These are phyloP conservation scores for Sterrhoptilus dennistouni DNA, from an alignment of 2,113 vertebrate species.

Conservation along the genomic window DNA sequence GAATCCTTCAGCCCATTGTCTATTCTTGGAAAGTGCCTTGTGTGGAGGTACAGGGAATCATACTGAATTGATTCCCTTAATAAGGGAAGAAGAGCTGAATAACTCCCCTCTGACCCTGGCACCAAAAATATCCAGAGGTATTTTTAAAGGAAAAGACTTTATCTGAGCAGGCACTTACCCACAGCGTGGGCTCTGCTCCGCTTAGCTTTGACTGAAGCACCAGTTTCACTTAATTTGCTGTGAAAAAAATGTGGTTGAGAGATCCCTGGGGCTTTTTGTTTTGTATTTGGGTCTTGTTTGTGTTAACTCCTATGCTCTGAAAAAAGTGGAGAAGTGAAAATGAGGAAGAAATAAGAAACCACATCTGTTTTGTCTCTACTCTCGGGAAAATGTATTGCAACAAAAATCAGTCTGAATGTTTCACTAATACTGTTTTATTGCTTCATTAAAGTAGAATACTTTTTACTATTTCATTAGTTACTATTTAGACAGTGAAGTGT, in stretches of 20 bases:
- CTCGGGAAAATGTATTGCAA: neutral
- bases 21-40: neutral
- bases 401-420: neutral
- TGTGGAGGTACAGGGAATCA: neutral
- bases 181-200: neutral
- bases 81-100: neutral
- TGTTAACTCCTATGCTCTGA: neutral
- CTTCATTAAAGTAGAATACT: neutral
- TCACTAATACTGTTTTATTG: neutral
- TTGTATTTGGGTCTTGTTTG: neutral
- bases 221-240: neutral
- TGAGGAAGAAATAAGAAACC: neutral
- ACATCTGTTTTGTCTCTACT: neutral
- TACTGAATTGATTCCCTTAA: neutral
- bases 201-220: neutral
- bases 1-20: neutral
- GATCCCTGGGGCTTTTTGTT: neutral
- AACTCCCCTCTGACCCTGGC: neutral
- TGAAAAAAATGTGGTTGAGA: neutral
- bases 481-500: neutral
- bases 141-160: neutral
- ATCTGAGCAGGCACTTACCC: neutral
- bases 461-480: neutral
- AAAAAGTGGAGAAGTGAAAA: neutral
- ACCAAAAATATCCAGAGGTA: neutral